Evolutionary conservation across 2,888 invertebrate species (phyloP).

Genomic region (Parnassius orleans): DNA sequence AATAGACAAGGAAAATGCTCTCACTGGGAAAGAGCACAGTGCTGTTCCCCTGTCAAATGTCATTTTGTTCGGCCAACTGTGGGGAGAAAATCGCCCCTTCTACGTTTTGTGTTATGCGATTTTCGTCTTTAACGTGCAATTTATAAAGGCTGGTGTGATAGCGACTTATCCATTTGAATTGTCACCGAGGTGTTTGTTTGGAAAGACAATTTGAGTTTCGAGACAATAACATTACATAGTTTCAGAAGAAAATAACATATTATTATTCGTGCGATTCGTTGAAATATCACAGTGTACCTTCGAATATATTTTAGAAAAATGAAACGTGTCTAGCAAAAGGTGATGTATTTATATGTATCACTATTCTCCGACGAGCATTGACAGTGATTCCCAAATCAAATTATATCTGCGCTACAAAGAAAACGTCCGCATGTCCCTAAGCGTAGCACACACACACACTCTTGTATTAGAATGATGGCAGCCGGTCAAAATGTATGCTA

Average conservation of each 20-base stretch:
- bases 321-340: too few species aligned
- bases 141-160: background rate
- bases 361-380: too few species aligned
- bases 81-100: conserved; percentile 5
- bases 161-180: background rate
- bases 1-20: conserved; percentile 3
- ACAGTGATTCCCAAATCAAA: too few species aligned
- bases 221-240: background rate
- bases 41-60: conserved; percentile 15
- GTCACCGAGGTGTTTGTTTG: background rate
- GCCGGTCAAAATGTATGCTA: too few species aligned
- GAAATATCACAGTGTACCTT: too few species aligned
- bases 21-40: conserved; percentile 1
- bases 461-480: too few species aligned
- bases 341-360: too few species aligned
- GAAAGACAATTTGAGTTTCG: background rate
- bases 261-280: too few species aligned
- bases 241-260: background rate
- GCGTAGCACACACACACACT: too few species aligned
- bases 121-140: background rate
- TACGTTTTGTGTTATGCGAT: background rate
- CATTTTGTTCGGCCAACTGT: background rate
- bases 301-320: too few species aligned
- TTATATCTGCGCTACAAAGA: too few species aligned
- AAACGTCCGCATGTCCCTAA: too few species aligned